phyloP scores from a whole-genome alignment of 2,113 vertebrate species.

The Hippoglossus stenolepis region DNA sequence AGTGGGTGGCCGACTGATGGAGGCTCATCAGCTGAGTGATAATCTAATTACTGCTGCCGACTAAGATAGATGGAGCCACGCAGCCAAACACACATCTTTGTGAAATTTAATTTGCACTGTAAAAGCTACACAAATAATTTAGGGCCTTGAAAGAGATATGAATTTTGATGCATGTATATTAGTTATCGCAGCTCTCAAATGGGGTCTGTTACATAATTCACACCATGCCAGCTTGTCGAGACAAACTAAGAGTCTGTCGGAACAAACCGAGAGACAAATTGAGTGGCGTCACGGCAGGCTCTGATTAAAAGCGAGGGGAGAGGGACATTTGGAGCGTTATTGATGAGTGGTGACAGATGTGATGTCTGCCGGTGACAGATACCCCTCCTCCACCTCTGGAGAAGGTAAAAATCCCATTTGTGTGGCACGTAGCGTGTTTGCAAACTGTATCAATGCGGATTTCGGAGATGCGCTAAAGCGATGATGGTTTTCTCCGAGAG shows the following conservation, averaged over 20 bases:
- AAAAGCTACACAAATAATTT: constrained; percentile 73
- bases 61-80: constrained; percentile 69
- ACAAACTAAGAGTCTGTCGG: constrained; percentile 59
- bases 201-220: constrained; percentile 68
- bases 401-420: constrained; percentile 35
- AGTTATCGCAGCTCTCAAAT: constrained; percentile 61
- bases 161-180: constrained; percentile 67
- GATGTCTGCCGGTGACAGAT: constrained; percentile 41
- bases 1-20: constrained; percentile 52
- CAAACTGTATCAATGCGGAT: constrained; percentile 39
- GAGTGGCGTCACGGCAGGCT: constrained; percentile 55
- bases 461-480: constrained; percentile 32
- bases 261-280: constrained; percentile 66
- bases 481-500: constrained; percentile 16
- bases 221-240: constrained; percentile 51
- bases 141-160: constrained; percentile 62
- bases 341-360: constrained; percentile 72
- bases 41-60: constrained; percentile 74
- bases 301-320: constrained; percentile 71
- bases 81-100: constrained; percentile 68
- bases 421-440: constrained; percentile 46
- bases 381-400: background rate
- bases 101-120: constrained; percentile 70
- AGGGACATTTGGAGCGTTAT: constrained; percentile 61
- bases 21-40: constrained; percentile 74